Base-by-base conservation (phyloP, 2,888 invertebrate species). In the Tenthredo mesomela region DNA sequence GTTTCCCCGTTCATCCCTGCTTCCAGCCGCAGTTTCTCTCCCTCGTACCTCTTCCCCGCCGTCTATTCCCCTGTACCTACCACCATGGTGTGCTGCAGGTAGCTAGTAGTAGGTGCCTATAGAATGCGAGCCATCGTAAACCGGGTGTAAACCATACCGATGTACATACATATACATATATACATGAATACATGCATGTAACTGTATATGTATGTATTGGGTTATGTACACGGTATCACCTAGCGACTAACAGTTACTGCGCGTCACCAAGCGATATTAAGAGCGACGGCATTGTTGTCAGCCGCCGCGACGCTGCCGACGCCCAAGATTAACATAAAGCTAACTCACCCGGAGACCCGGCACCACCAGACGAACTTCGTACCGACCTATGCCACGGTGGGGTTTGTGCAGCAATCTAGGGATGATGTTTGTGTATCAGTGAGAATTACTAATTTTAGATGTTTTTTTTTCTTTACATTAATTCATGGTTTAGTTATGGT, bases 221-320 rank as follows among this genome's bases (percentile, higher is more conserved):
- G 71, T 15, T 67, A 73, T 73, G 71, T 73, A 73, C 25, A 73
- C 77, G 77, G 77, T 50, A 50, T 50, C 77, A 77, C 50, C 50
- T 77, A 50, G 77, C 50, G 78, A 61, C 50, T 80, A 58, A 80
- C 80, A 80, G 58, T 80, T 80, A 80, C 80, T 88, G 88, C 91
- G 91, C 91, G 91, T 91, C 91, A 91, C 90, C 90, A 87, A 87
- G 89, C 90, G 91, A 91, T 92, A 92, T 92, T 92, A 92, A 92
- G 92, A 91, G 91, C 91, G 90, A 89, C 90, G 90, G 91, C 89
- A 90, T 91, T 91, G 89, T 89, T 92, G 92, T 91, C 91, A 91
- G 90, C 90, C 90, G 87, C 91, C 91, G 89, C 88, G 89, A 90
- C 89, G 89, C 89, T 89, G 89, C 89, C 89, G 89, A 89, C 89